Percentiles rank a stretch among this genome's conserved stretches.
phyloP scores from a whole-genome alignment of 1,140 invertebrate genomes.

The Drosophila seguyi region DNA sequence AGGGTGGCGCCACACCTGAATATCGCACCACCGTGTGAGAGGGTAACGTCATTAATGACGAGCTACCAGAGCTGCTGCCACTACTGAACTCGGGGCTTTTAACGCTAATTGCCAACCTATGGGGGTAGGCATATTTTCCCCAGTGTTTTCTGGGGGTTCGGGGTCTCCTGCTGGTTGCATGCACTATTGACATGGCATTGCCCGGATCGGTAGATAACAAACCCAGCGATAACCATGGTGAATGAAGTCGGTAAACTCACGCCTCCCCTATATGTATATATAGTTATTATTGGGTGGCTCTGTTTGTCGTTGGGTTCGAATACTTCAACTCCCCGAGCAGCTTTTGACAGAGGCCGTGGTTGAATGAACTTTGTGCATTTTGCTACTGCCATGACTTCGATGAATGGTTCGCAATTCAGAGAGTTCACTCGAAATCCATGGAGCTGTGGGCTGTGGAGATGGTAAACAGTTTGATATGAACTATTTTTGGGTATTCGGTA shows the following conservation, averaged over 20 bases:
- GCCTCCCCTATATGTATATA: constrained; percentile 17
- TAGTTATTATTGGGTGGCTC: constrained; percentile 66
- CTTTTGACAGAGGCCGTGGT: constrained; percentile 63
- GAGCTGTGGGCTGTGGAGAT: constrained; percentile 10
- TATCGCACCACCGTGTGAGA: constrained; percentile 4
- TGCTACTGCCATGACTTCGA: constrained; percentile 48
- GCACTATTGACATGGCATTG: constrained; percentile 70
- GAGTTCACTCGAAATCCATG: constrained; percentile 16
- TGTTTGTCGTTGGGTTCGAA: constrained; percentile 31
- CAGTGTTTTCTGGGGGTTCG: background rate
- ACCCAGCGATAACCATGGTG: constrained; percentile 71
- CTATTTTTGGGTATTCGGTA: constrained; percentile 30
- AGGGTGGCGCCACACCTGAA: constrained; percentile 35
- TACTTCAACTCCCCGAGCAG: constrained; percentile 55
- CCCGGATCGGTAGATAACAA: constrained; percentile 69
- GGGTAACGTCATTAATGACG: constrained; percentile 38
- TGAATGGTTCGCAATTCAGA: constrained; percentile 29
- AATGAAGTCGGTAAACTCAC: constrained; percentile 50
- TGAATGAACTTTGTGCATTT: constrained; percentile 70
- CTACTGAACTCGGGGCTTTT: constrained; percentile 41
- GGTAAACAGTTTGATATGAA: constrained; percentile 43
- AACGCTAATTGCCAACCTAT: constrained; percentile 57
- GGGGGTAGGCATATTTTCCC: constrained; percentile 27
- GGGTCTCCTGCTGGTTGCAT: constrained; percentile 46
- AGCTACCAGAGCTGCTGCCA: constrained; percentile 17